A percentile compares a stretch with the other conserved stretches of the same genome.
Evolutionary conservation across 2,888 invertebrate species (phyloP).

Genomic region (Noctua janthina): DNA sequence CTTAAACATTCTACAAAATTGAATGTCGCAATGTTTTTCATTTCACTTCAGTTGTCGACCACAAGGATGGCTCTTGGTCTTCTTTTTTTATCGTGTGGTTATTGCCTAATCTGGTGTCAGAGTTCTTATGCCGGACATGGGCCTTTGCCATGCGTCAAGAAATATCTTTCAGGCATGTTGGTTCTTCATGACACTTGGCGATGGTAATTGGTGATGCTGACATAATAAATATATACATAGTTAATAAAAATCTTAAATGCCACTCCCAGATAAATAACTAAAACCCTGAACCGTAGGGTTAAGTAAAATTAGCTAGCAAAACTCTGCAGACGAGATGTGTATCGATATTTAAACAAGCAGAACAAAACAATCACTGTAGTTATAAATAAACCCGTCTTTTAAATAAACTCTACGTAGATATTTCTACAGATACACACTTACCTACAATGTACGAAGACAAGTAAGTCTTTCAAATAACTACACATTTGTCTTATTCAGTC

Average conservation of each 20-base stretch:
- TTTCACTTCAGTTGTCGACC: constrained; percentile 5
- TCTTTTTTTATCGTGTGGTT: too few species aligned
- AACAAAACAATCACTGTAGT: too few species aligned
- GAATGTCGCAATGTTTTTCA: constrained; percentile 10
- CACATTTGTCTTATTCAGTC: constrained; percentile 36
- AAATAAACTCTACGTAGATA: not conserved
- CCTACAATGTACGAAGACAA: constrained; percentile 7
- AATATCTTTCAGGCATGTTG: too few species aligned
- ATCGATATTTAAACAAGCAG: not conserved
- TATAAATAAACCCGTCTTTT: not conserved
- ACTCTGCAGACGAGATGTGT: not conserved
- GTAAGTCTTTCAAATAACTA: constrained; percentile 17
- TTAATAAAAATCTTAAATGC: not conserved
- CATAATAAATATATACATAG: too few species aligned
- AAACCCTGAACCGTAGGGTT: not conserved
- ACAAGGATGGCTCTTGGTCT: too few species aligned
- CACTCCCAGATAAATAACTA: not conserved
- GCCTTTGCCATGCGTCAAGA: too few species aligned
- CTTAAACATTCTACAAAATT: constrained; percentile 21
- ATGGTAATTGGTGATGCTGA: too few species aligned
- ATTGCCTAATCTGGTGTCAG: too few species aligned
- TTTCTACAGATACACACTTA: not conserved
- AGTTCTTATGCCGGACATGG: too few species aligned
- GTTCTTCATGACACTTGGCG: too few species aligned
- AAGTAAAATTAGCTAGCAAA: not conserved